These are phyloP conservation scores for Latrodectus hesperus DNA, from an alignment of 2,888 invertebrate genomes.

Conservation along the genomic window DNA sequence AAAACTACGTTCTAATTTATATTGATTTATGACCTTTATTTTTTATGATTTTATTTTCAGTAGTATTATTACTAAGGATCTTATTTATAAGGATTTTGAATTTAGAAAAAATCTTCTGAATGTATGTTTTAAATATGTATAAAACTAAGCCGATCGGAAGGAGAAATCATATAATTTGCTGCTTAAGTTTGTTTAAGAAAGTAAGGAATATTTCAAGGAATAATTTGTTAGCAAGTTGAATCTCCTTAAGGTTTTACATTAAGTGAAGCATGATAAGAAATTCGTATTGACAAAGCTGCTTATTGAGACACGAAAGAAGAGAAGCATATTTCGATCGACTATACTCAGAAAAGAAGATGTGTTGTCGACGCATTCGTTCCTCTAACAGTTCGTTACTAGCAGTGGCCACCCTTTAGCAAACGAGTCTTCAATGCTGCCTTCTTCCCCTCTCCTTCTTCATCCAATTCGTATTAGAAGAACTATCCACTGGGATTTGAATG, in stretches of 20 bases:
- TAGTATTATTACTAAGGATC: no score
- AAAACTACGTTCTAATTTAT: no score
- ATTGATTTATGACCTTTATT: no score
- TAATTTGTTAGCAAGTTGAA: background rate
- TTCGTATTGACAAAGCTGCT: constrained; percentile 56
- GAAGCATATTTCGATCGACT: constrained; percentile 39
- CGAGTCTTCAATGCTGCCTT: background rate
- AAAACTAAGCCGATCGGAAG: background rate
- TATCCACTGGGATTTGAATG: constrained; percentile 54
- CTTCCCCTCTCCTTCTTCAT: constrained; percentile 20
- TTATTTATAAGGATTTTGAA: no score
- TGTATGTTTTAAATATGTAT: no score
- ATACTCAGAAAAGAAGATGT: background rate
- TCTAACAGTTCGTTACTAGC: constrained; percentile 30
- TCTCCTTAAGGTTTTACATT: constrained; percentile 27
- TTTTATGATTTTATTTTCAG: no score
- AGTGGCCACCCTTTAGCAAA: background rate
- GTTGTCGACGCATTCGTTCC: constrained; percentile 14
- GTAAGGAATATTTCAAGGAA: background rate
- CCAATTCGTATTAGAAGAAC: constrained; percentile 60
- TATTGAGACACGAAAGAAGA: constrained; percentile 38
- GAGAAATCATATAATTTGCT: constrained; percentile 14
- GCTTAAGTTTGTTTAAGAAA: constrained; percentile 17
- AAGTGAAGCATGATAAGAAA: constrained; percentile 58
- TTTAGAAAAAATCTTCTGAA: no score